Base-by-base conservation (phyloP, 1,140 invertebrate genomes). In the Maniola jurtina region DNA sequence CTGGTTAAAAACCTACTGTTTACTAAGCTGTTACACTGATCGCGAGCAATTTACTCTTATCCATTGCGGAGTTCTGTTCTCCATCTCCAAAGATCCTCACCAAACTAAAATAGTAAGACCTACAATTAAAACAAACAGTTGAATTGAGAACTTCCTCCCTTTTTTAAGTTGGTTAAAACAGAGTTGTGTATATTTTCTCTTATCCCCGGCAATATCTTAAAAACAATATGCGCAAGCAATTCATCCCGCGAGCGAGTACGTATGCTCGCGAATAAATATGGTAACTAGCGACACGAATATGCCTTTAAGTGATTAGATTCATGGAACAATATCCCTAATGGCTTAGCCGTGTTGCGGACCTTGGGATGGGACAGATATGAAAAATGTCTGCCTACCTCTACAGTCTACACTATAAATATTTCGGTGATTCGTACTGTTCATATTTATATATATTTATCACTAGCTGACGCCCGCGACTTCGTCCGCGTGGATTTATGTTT, bases 251-350 rank as follows among this genome's bases (percentile, higher is more conserved):
- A 36, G 52, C 1, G 25, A 25, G 25, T 33, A 9, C 54, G 54
- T 56, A 56, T 56, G 54, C 35, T 56, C 9, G 11, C 14, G 16
- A 35, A 56, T 56, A 56, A 56, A 56, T 56, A 56, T 56, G 54
- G 54, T 54, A 56, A 56, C 54, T 36, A 56, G 54, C 33, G 34
- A 56, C 54, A 56, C 54, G 54, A 56, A 56, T 56, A 56, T 56
- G 54, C 54, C 54, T 56, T 56, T 56, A 56, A 56, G 54, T 56
- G 54, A 56, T 56, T 56, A 56, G 16, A 56, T 56, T 56, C 33
- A 5, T 25, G 13, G 36, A 56, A 56, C 54, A 56, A 56, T 56
- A 56, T 56, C 34, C 6, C 54, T 56, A 56, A 56, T 56, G 54
- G 54, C 13, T 35, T 36, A 56, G 54, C 16, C 54, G 58, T 60